Evolutionary conservation across 2,888 invertebrate genomes (phyloP).

Genomic region (Tholera decimalis): DNA sequence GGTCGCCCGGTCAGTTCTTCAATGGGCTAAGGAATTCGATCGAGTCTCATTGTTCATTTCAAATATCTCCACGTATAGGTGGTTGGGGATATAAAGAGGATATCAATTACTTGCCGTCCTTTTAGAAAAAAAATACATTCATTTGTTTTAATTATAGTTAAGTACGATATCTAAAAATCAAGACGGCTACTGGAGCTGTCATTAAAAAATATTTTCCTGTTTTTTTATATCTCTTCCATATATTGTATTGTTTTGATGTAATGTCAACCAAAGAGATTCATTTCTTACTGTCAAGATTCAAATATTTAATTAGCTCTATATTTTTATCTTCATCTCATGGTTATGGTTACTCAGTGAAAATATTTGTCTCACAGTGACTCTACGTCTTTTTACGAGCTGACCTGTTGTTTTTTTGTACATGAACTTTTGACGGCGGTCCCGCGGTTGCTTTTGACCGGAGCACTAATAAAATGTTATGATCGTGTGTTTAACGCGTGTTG

Average conservation of each 20-base stretch:
- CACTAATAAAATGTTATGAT: slow-evolving; percentile 91
- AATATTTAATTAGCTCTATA: slow-evolving; percentile 63
- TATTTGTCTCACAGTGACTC: slow-evolving; percentile 85
- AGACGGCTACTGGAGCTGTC: slow-evolving; percentile 55
- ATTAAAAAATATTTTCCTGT: slow-evolving; percentile 19
- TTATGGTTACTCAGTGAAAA: slow-evolving; percentile 74
- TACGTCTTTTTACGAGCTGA: slow-evolving; percentile 88
- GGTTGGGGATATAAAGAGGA: slow-evolving; percentile 74
- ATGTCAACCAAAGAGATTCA: slow-evolving; percentile 15
- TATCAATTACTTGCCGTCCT: slow-evolving; percentile 77
- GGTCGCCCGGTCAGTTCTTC: slow-evolving; percentile 90
- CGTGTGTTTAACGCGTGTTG: slow-evolving; percentile 91
- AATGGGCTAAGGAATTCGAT: slow-evolving; percentile 91
- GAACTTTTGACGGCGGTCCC: slow-evolving; percentile 89
- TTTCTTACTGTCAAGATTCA: slow-evolving; percentile 50
- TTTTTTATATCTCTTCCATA: slow-evolving; percentile 14
- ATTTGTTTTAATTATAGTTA: slow-evolving; percentile 73
- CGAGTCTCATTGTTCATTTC: slow-evolving; percentile 88
- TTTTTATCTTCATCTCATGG: slow-evolving; percentile 73
- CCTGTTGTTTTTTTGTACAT: slow-evolving; percentile 87
- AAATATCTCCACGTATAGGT: slow-evolving; percentile 78
- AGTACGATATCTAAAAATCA: slow-evolving; percentile 69
- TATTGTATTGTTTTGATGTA: slow-evolving; percentile 1
- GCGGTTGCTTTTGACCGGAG: slow-evolving; percentile 90
- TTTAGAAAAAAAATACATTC: slow-evolving; percentile 67